These are phyloP conservation scores for Eriosoma lanigerum DNA, from an alignment of 1,140 invertebrate species.

Conservation along the genomic window DNA sequence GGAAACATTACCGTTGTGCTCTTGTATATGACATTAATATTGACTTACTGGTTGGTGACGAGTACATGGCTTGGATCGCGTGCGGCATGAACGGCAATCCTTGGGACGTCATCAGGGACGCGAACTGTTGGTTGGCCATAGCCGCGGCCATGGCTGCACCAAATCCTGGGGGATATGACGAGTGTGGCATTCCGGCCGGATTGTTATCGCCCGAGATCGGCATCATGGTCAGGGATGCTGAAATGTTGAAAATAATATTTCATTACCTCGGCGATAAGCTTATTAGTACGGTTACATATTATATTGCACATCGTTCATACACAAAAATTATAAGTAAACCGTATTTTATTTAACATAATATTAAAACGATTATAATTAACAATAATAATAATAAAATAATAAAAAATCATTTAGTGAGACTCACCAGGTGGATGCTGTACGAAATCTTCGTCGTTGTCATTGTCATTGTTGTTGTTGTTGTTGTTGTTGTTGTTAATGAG, in stretches of 20 bases:
- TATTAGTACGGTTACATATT: no score
- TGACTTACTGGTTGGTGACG: slow-evolving; percentile 57
- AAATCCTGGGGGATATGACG: slow-evolving; percentile 54
- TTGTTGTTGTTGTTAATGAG: slow-evolving; percentile 60
- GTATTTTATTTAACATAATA: no score
- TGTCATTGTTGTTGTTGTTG: slow-evolving; percentile 54
- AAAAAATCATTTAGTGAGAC: no score
- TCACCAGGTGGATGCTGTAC: slow-evolving; percentile 52
- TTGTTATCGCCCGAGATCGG: slow-evolving; percentile 1
- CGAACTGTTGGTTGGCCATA: slow-evolving; percentile 57
- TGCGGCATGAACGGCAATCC: slow-evolving; percentile 58
- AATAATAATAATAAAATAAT: no score
- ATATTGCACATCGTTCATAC: no score
- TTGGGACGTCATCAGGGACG: slow-evolving; percentile 58
- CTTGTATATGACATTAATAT: no score
- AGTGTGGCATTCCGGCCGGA: slow-evolving; percentile 20
- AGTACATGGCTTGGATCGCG: slow-evolving; percentile 58
- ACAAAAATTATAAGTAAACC: no score
- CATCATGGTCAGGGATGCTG: slow-evolving; percentile 25
- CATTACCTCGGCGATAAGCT: no score
- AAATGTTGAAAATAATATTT: no score
- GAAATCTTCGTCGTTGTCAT: slow-evolving; percentile 50
- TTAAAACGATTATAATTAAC: no score
- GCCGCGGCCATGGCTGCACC: slow-evolving; percentile 56
- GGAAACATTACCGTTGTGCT: no score